Evolutionary conservation across 2,797 vertebrate species (phyloP), one percentile per base, ranked within the genome.

Genomic region (Bucorvus abyssinicus): DNA sequence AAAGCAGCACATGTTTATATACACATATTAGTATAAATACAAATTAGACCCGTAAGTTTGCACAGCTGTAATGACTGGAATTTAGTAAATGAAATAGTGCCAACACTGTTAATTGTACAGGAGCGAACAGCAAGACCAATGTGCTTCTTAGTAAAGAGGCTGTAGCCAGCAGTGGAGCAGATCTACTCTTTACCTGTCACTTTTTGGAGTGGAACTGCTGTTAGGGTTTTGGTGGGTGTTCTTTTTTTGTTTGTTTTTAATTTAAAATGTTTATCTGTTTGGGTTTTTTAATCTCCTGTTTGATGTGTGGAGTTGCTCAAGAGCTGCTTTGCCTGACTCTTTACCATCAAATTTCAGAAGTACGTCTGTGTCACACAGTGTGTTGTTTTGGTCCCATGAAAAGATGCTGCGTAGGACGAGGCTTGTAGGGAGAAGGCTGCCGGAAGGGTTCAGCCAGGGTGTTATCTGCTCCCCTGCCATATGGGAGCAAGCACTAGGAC

Each of bases 61-160:
- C 74, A 89, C 94, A 96, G 93, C 96, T 95, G 96, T 95, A 96
- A 94, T 75, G 91, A 80, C 53, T 94, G 93, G 84, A 95, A 90
- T 94, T 95, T 47, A 80, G 84, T 89, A 74, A 94, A 87, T 55
- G 27, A 92, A 93, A 55, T 94, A 65, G 78, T 87, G 75, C 81
- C 71, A 91, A 26, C 15, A n/a, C 80, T 95, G 90, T 89, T 96
- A 94, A 95, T 95, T 94, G 78, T 73, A 14, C 50, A 63, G 84
- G 76, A 85, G 61, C 55, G 76, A 94, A 71, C 50, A 85, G 80
- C 55, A 78, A 59, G 76, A 56, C 57, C 85, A 61, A 3, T 73
- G 61, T 67, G 32, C 61, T 76, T 67, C 56, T 67, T 65, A 56
- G 60, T 67, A 6, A 67, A 82, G 56, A 55, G 75, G 14, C 74